phyloP scores from a whole-genome alignment of 2,113 vertebrate species.

The Lepus timidus region DNA sequence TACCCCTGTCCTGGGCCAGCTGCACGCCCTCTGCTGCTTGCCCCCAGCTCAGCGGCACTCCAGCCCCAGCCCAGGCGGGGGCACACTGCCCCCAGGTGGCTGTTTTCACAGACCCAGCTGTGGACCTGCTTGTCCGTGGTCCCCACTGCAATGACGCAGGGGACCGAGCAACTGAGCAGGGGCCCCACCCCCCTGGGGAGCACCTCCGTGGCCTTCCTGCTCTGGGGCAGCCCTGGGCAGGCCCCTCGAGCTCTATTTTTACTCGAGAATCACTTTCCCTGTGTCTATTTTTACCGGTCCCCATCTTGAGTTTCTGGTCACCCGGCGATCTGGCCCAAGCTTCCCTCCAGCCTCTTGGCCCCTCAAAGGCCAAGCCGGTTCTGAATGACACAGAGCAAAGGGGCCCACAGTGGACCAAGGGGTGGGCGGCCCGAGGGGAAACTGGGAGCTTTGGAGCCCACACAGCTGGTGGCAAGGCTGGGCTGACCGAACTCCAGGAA shows the following conservation, averaged over 20 bases:
- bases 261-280: background rate
- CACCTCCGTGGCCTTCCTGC: background rate
- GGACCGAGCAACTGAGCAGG: too few relatives aligned
- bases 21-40: background rate
- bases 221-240: background rate
- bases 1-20: rapidly evolving
- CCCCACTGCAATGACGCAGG: too few relatives aligned
- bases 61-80: background rate
- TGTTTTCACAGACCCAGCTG: background rate
- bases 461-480: rapidly evolving
- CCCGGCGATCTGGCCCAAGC: rapidly evolving
- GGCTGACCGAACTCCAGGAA: background rate
- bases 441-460: rapidly evolving
- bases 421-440: too few relatives aligned
- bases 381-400: rapidly evolving
- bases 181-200: background rate
- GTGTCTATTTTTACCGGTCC: background rate
- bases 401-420: too few relatives aligned
- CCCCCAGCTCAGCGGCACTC: too few relatives aligned
- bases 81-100: background rate
- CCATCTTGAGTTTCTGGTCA: slow-evolving; percentile 27
- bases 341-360: rapidly evolving
- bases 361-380: background rate
- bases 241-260: background rate
- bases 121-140: background rate